Evolutionary conservation across 1,140 invertebrate species (phyloP).

Genomic region (Scaptomyza pallida): DNA sequence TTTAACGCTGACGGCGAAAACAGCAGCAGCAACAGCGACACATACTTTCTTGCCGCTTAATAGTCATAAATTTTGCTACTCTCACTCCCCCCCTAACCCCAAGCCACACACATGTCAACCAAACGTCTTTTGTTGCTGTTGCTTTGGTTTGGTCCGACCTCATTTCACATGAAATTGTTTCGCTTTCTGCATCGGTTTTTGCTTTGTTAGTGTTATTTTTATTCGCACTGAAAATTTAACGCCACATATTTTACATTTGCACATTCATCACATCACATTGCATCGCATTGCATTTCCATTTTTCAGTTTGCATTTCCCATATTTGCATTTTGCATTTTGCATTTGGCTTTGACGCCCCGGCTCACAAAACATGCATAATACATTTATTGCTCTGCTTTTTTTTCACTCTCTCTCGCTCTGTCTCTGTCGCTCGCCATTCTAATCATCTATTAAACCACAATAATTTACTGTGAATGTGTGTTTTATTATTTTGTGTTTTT

Average conservation of each 20-base stretch:
- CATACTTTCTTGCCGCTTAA: slow-evolving; percentile 73
- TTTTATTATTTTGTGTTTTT: slow-evolving; percentile 10
- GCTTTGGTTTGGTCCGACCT: slow-evolving; percentile 34
- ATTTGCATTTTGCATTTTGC: slow-evolving; percentile 42
- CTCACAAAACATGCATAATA: slow-evolving; percentile 37
- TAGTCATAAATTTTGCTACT: slow-evolving; percentile 74
- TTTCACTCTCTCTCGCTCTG: slow-evolving; percentile 33
- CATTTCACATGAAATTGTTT: slow-evolving; percentile 45
- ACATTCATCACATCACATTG: slow-evolving; percentile 73
- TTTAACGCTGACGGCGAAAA: slow-evolving; percentile 50
- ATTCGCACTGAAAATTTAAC: slow-evolving; percentile 63
- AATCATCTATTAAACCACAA: slow-evolving; percentile 75
- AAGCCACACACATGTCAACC: neutral
- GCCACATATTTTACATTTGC: slow-evolving; percentile 71
- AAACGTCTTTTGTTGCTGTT: neutral
- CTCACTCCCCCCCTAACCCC: neutral
- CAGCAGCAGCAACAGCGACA: slow-evolving; percentile 71
- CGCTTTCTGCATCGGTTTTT: slow-evolving; percentile 15
- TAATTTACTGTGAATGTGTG: slow-evolving; percentile 47
- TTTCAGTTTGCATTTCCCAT: slow-evolving; percentile 7
- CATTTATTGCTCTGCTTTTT: slow-evolving; percentile 17
- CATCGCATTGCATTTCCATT: slow-evolving; percentile 68
- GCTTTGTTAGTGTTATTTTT: slow-evolving; percentile 37
- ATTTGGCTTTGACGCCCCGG: slow-evolving; percentile 45
- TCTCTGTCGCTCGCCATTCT: slow-evolving; percentile 50